Evolutionary conservation across 2,113 vertebrate genomes (phyloP), one percentile per base, ranked within the genome.

Genomic region (Hippotragus niger): DNA sequence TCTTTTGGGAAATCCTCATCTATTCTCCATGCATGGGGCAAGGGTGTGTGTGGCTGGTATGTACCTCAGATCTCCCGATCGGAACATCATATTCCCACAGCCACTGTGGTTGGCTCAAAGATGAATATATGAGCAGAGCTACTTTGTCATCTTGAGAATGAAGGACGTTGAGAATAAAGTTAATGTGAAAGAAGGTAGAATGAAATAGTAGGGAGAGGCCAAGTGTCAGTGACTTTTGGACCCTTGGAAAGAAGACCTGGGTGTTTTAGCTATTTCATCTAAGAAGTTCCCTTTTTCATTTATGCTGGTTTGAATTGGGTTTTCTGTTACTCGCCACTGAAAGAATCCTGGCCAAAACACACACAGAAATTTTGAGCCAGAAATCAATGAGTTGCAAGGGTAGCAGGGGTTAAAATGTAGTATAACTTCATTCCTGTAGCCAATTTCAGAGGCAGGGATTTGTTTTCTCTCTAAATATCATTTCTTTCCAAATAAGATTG

Each of bases 401-500:
- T 67, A 67, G 21, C 21, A 31, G 19, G 33, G 9, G 83, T 96
- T 93, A 93, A 94, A 96, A 91, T 95, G 85, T 97, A 95, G 40
- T 58, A 64, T 4, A 36, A 16, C 74, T 94, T 97, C 62, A 88
- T 90, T 88, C 12, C 53, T 67, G 40, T 36, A 94, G 90, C 86
- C 90, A 92, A 88, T 96, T 96, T 94, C 81, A 94, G 60, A 97
- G 23, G 36, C 64, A 82, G 36, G 10, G 15, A 14, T 21, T 74
- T 58, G 62, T 60, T 88, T 31, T 16, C 62, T 43, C 36, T 92
- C 50, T 81, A 88, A 87, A 47, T 91, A 91, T 86, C 9, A 80
- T 90, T 95, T 74, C 36, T 97, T 95, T 78, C 58, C 45, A 96
- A 96, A 95, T 93, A 97, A 95, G 81, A 96, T 95, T 76, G 47